These are phyloP conservation scores for Agrochola litura DNA, from an alignment of 2,888 invertebrate genomes.

Conservation along the genomic window DNA sequence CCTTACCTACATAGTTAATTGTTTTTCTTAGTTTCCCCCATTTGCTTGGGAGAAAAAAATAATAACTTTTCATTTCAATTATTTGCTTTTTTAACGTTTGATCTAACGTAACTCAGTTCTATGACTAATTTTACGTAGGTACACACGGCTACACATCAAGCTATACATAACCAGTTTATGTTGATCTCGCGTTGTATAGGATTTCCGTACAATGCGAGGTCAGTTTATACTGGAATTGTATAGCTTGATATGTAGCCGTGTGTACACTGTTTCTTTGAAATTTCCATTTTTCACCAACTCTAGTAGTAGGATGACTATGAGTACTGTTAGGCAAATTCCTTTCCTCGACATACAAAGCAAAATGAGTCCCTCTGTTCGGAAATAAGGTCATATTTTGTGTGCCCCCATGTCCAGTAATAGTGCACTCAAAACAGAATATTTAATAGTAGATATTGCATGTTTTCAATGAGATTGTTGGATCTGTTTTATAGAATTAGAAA, in stretches of 20 bases:
- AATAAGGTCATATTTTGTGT: constrained; percentile 1
- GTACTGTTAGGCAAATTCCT: neutral
- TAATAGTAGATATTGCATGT: neutral
- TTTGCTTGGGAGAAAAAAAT: too few relatives aligned
- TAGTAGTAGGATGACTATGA: neutral
- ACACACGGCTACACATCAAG: too few relatives aligned
- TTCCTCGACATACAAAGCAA: neutral
- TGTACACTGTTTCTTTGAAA: too few relatives aligned
- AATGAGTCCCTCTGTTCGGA: neutral
- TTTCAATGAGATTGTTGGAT: neutral
- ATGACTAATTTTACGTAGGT: neutral
- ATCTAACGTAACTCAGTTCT: neutral
- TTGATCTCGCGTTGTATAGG: too few relatives aligned
- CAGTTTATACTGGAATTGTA: too few relatives aligned
- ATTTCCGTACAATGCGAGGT: too few relatives aligned
- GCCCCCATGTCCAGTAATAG: neutral
- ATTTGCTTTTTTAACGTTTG: neutral
- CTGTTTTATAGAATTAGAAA: neutral
- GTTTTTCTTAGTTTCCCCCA: neutral
- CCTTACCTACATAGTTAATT: neutral
- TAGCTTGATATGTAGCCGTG: too few relatives aligned
- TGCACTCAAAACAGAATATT: neutral
- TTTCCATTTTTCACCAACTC: neutral
- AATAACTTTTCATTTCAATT: neutral
- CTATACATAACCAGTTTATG: too few relatives aligned